Evolutionary conservation across 2,888 invertebrate genomes (phyloP), one percentile per base, ranked within the genome.

Genomic region (Anthrax anthrax): DNA sequence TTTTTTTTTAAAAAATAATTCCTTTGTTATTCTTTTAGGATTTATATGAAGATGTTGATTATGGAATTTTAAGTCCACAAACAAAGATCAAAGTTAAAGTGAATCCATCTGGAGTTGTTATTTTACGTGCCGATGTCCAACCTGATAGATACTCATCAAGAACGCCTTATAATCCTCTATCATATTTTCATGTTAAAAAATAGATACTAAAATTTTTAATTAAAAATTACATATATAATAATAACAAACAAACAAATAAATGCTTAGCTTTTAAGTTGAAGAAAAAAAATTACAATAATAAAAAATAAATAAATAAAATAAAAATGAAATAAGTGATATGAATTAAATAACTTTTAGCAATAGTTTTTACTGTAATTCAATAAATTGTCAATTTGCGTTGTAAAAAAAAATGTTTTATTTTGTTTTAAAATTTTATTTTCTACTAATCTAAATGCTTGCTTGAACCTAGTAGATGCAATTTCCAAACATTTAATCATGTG

Each of bases 21-120:
- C 19, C 38, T 36, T 39, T 47, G 45, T 53, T 56, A 55, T 46
- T 46, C 55, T 73, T 72, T 36, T 67, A 87, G 85, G 89, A 90
- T 68, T 70, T 90, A 50, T 90, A 88, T 63, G 89, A 89, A 67
- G 87, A 89, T 57, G 88, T 89, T 10, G 84, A 87, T 63, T 89
- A 89, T 60, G 88, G 88, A 46, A 76, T 87, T 51, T 68, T 90
- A 43, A 81, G 81, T 38, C 82, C 89, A 29, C 82, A 83, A 62
- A 89, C 89, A 42, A 88, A 89, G 72, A 88, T 90, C 61, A 89
- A 88, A 75, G 88, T 90, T 53, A 89, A 89, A 77, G 89, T 90
- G 37, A 90, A 90, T 71, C 90, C 90, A 56, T 87, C 89, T 67
- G 89, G 89, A 75, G 87, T 88, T 53, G 88, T 88, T 43, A 87